phyloP scores from a whole-genome alignment of 2,888 invertebrate genomes.

The Cephalotes varians region DNA sequence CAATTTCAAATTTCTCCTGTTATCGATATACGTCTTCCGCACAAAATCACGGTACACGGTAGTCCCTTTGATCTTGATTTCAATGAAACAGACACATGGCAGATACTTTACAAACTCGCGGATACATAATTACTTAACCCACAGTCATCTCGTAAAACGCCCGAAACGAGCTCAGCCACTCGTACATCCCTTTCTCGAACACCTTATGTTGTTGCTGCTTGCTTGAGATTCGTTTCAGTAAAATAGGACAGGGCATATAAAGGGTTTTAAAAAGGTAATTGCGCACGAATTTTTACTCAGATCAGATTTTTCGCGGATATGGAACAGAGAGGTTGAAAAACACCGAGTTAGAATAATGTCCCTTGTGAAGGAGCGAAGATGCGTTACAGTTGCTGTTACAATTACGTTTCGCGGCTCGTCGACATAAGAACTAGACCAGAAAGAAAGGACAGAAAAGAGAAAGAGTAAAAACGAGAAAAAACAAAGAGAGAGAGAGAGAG shows the following conservation, averaged over 20 bases:
- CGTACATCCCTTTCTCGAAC: slow-evolving; percentile 44
- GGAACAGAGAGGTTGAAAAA: slow-evolving; percentile 48
- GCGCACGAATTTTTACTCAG: not conserved
- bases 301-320: not conserved
- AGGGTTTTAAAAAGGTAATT: not conserved
- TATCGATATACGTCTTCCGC: slow-evolving; percentile 23
- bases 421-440: slow-evolving; percentile 6
- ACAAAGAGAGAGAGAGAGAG: not conserved
- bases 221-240: slow-evolving; percentile 16
- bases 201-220: slow-evolving; percentile 28
- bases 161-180: not conserved
- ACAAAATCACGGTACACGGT: not conserved
- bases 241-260: not conserved
- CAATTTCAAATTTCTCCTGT: slow-evolving; percentile 9
- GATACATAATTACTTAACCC: slow-evolving; percentile 6
- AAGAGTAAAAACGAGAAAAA: slow-evolving; percentile 10
- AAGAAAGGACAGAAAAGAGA: not conserved
- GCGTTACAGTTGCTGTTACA: slow-evolving; percentile 66
- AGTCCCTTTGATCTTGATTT: slow-evolving; percentile 47
- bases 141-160: not conserved
- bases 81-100: slow-evolving; percentile 6
- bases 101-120: slow-evolving; percentile 1
- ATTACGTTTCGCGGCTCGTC: slow-evolving; percentile 59
- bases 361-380: slow-evolving; percentile 54
- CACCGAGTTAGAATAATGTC: slow-evolving; percentile 46